Conservation (phyloP, 2,113 vertebrate species). For the Sinocyclocheilus anophthalmus region DNA sequence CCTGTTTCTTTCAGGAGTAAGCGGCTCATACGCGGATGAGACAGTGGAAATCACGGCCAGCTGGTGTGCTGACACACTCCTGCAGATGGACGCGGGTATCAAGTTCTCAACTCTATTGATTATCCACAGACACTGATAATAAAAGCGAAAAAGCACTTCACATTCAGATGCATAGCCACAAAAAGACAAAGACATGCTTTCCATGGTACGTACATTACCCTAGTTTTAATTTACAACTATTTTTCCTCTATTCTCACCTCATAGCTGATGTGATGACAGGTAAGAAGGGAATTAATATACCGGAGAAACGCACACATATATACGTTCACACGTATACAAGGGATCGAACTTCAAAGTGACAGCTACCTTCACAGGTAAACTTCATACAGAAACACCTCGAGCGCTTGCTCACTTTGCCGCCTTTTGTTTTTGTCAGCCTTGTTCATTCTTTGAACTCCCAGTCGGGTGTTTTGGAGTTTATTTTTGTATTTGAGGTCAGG, state of each 20-base stretch:
- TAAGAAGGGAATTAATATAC: slow-evolving; percentile 9
- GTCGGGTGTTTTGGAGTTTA: slow-evolving; percentile 55
- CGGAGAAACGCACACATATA: not conserved
- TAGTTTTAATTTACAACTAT: not conserved
- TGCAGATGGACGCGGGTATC: slow-evolving; percentile 34
- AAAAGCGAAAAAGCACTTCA: not conserved
- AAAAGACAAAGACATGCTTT: not conserved
- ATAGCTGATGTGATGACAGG: slow-evolving; percentile 13
- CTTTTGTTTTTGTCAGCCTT: slow-evolving; percentile 42
- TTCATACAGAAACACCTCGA: slow-evolving; percentile 23
- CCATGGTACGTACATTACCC: not conserved
- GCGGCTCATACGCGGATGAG: slow-evolving; percentile 33
- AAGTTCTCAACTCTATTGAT: slow-evolving; percentile 38
- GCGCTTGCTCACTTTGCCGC: slow-evolving; percentile 31
- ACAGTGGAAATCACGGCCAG: slow-evolving; percentile 45
- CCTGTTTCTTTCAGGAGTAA: slow-evolving; percentile 34
- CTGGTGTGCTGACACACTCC: slow-evolving; percentile 44
- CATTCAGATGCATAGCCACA: not conserved
- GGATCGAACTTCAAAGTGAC: slow-evolving; percentile 51
- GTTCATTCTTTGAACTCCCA: slow-evolving; percentile 25
- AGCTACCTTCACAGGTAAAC: slow-evolving; percentile 42
- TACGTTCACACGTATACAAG: not conserved
- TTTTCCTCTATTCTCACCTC: not conserved
- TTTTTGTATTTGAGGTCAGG: slow-evolving; percentile 57
- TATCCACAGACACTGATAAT: not conserved